Base-by-base conservation (phyloP, 2,113 vertebrate species). In the Gymnarchus niloticus region DNA sequence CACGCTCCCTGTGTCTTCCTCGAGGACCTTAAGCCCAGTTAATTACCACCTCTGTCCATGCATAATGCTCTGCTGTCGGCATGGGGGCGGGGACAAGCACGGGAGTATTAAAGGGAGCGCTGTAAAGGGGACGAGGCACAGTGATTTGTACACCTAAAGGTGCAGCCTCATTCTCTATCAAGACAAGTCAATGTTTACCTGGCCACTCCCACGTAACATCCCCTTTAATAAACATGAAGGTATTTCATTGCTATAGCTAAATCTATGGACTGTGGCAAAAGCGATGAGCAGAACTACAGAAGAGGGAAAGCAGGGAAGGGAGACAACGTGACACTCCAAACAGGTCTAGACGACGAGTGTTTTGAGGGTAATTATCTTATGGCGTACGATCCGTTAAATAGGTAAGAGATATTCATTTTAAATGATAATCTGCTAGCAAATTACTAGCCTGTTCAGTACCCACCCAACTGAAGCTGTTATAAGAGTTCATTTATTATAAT, bases 31-130 rank as follows among this genome's bases (percentile, higher is more conserved):
- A 73, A 73, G 33, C 41, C 65, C 65, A 19, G 65, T 14, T 37
- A 73, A 73, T 37, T 73, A 28, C 65, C 1, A 0, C 37, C 12
- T 37, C 61, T 33, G 19, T 73, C 65, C 28, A 37, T 73, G 19
- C 65, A 0, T 33, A 37, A 69, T n/a, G n/a, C n/a, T n/a, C n/a
- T n/a, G n/a, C n/a, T n/a, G n/a, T n/a, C n/a, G 14, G 10, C 21
- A 6, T 9, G 41, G 19, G 19, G 21, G 5, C 37, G 8, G 33
- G 33, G 37, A 6, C 49, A 2, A 2, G 7, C 44, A 56, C 12
- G 1, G 19, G 25, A 33, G 65, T 41, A 48, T 76, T 86, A 86
- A 86, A 86, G 57, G 5, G 41, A 37, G 46, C 78, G 46, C 51
- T 57, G 84, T 85, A 33, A 46, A 19, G 12, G 44, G 9, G 49